Evolutionary conservation across 2,888 invertebrate species (phyloP).

Genomic region (Ceramica pisi): DNA sequence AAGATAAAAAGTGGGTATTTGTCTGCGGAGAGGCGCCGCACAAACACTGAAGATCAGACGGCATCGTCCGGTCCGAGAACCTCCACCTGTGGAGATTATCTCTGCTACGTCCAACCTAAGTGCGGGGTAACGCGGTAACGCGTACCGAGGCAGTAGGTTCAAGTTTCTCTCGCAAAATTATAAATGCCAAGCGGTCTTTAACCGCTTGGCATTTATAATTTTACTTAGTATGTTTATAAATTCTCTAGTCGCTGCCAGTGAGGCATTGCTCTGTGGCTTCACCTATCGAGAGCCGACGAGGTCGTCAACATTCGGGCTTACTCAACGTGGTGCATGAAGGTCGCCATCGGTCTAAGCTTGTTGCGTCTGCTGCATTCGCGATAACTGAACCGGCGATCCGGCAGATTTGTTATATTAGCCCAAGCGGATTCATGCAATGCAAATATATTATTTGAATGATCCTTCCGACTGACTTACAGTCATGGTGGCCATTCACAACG

Average conservation of each 20-base stretch:
- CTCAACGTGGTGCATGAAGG: conserved; percentile 54
- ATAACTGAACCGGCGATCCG: background rate
- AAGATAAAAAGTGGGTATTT: too few relatives aligned
- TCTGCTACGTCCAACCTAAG: too few relatives aligned
- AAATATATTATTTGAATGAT: conserved; percentile 29
- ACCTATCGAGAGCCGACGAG: conserved; percentile 26
- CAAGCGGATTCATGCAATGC: conserved; percentile 41
- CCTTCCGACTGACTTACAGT: background rate
- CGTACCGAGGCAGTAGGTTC: too few relatives aligned
- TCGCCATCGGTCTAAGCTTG: conserved; percentile 27
- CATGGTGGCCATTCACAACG: background rate
- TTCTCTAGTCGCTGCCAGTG: background rate
- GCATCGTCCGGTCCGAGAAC: too few relatives aligned
- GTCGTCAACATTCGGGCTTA: conserved; percentile 42
- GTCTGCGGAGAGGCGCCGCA: too few relatives aligned
- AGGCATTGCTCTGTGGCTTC: conserved; percentile 9
- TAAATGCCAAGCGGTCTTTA: too few relatives aligned
- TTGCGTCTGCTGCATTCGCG: conserved; percentile 46
- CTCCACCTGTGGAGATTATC: too few relatives aligned
- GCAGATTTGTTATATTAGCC: conserved; percentile 9
- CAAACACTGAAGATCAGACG: too few relatives aligned
- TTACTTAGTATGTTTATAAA: background rate
- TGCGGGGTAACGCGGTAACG: too few relatives aligned
- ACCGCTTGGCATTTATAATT: background rate
- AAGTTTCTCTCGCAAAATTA: too few relatives aligned